Base-by-base conservation (phyloP, 1,140 invertebrate species). In the Vanessa atalanta region DNA sequence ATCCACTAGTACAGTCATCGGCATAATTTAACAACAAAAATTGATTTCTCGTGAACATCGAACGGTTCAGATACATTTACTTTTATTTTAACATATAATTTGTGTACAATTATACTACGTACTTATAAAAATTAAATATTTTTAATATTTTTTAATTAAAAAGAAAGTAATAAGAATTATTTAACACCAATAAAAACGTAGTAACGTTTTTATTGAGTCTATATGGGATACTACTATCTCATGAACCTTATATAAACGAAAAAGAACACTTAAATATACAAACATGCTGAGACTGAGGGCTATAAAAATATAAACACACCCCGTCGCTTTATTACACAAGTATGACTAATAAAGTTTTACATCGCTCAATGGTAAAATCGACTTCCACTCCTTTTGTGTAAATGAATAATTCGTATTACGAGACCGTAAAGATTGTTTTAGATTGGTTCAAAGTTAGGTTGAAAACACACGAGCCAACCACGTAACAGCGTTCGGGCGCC, bases 261-360 rank as follows among this genome's bases (percentile, higher is more conserved):
- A 68, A 51, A 68, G 71, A 79, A 72, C 31, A 78, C 50, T 57
- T 57, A 65, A 81, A 78, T 76, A 78, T 73, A 79, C 73, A 73
- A 76, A 81, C 69, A 80, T 37, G 26, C 76, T 69, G 76, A 75
- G 20, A 60, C 53, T 50, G 70, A 66, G 71, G 77, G 76, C 72
- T 73, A 79, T 81, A 84, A 80, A 83, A 85, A 84, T 75, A 85
- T 69, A 82, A 79, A 83, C 76, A 82, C 83, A 75, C 82, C 82
- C 83, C 77, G 71, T 72, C 76, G 78, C 79, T 88, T 86, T 83
- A 88, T 82, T 82, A 79, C 77, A 78, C 78, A 80, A 83, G 83
- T 83, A 84, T 81, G 82, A 85, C 85, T 82, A 88, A 89, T 88
- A 88, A 89, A 87, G 72, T 82, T 84, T 43, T 84, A 80, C 77